Evolutionary conservation across 2,888 invertebrate genomes (phyloP).

Genomic region (Eupithecia pulchellata): DNA sequence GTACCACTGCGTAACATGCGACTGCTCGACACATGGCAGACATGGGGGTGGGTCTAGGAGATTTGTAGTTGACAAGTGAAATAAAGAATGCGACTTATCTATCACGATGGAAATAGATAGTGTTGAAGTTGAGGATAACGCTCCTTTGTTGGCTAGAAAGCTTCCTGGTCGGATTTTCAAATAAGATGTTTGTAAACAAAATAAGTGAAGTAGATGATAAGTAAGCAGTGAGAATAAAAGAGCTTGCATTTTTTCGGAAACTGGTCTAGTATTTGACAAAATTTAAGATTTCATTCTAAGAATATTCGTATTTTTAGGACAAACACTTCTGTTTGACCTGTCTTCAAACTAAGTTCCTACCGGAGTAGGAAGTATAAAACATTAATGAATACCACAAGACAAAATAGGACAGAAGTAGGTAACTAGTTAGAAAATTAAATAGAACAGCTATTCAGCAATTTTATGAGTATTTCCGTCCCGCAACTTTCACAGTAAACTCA

Average conservation of each 20-base stretch:
- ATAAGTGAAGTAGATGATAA: neutral
- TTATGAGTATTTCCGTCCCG: conserved; percentile 26
- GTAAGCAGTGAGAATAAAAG: neutral
- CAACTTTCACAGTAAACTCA: conserved; percentile 58
- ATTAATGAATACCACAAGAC: neutral
- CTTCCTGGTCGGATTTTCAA: conserved; percentile 2
- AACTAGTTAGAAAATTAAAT: neutral
- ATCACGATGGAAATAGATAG: conserved; percentile 52
- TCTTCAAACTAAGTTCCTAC: too few species aligned
- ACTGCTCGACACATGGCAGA: conserved; percentile 75
- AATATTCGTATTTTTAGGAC: too few species aligned
- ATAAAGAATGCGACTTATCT: conserved; percentile 69
- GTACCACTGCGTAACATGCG: conserved; percentile 71
- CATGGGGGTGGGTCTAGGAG: conserved; percentile 77
- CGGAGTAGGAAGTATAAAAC: neutral
- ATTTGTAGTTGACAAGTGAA: conserved; percentile 81
- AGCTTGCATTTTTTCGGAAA: too few species aligned
- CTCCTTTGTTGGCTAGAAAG: conserved; percentile 17
- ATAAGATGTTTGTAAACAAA: neutral
- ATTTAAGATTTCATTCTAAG: too few species aligned
- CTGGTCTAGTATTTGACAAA: too few species aligned
- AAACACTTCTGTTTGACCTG: too few species aligned
- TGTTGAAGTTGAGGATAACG: conserved; percentile 33
- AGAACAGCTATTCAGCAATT: conserved; percentile 22
- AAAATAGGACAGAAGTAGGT: neutral